Base-by-base conservation (phyloP, 2,797 vertebrate genomes). In the Trematomus bernacchii region DNA sequence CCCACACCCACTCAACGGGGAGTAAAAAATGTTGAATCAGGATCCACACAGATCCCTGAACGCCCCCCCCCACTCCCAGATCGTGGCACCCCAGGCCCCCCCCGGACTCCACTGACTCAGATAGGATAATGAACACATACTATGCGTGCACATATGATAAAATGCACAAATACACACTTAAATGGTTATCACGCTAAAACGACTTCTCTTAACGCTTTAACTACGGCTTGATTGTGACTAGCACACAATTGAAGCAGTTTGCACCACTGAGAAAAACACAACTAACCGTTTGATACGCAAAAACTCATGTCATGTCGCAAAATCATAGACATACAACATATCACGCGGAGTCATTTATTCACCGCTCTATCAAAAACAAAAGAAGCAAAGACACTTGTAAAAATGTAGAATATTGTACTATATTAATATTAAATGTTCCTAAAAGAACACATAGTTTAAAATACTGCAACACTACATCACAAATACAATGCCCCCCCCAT, bases 1-100 rank as follows among this genome's bases (percentile, higher is more conserved):
- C 59, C 57, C n/a, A 9, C 44, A 8, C n/a, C 57, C n/a, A 57
- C 46, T 82, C 75, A 75, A 47, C 18, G 14, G 37, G 55, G 68
- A 91, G 84, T 79, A 87, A 89, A 80, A 89, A 83, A 79, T 46
- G 73, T 91, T 83, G 88, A 91, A 90, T 94, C 91, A 92, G 92
- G 90, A 91, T 85, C 85, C 51, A 51, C 12, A 30, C 55, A 44
- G 51, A 69, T 79, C 77, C 66, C 82, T 70, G 82, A 87, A 76
- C 10, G 66, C 74, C 4, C 27, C 27, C 27, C 27, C 27, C 27
- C 27, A 21, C 27, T 4, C 27, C 27, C 27, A 27, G 27, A 27
- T 27, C 27, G 27, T 27, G 19, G 44, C 23, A 44, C 51, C 23
- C 51, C 13, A 58, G 66, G 58, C 58, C 65, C 71, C 71, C 48